Conservation (phyloP, 2,888 invertebrate species). For the Polia nebulosa region DNA sequence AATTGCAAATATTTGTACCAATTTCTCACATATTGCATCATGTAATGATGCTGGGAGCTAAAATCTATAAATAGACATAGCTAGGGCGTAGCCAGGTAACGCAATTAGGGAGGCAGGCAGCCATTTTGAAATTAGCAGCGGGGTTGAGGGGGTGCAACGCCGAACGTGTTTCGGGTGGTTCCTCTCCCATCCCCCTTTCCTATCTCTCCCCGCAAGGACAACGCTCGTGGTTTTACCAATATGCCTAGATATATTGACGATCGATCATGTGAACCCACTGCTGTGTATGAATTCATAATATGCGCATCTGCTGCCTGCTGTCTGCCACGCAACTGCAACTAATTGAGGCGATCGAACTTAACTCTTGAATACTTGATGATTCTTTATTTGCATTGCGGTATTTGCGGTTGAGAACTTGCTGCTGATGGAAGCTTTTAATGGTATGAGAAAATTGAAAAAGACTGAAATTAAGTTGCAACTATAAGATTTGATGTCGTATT, state of each 20-base stretch:
- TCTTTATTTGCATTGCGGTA: neutral
- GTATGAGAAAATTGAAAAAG: neutral
- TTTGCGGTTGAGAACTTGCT: neutral
- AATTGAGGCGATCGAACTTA: neutral
- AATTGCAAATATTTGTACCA: neutral
- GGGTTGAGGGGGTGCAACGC: neutral
- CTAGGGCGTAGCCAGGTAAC: slow-evolving; percentile 1
- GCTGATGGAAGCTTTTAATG: neutral
- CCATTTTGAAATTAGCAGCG: neutral
- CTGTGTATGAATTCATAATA: slow-evolving; percentile 2
- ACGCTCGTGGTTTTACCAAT: neutral
- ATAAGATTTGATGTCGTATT: no score
- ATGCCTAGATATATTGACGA: neutral
- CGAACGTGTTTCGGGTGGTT: neutral
- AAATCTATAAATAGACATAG: slow-evolving; percentile 10
- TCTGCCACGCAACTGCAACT: neutral
- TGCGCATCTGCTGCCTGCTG: neutral
- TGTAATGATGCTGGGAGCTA: neutral
- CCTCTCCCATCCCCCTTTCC: no score
- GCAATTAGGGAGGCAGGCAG: neutral
- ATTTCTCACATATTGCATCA: neutral
- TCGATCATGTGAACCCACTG: neutral
- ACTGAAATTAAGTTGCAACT: no score
- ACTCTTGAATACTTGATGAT: slow-evolving; percentile 10
- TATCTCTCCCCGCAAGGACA: neutral